phyloP scores from a whole-genome alignment of 2,797 vertebrate species.

The Moxostoma hubbsi region DNA sequence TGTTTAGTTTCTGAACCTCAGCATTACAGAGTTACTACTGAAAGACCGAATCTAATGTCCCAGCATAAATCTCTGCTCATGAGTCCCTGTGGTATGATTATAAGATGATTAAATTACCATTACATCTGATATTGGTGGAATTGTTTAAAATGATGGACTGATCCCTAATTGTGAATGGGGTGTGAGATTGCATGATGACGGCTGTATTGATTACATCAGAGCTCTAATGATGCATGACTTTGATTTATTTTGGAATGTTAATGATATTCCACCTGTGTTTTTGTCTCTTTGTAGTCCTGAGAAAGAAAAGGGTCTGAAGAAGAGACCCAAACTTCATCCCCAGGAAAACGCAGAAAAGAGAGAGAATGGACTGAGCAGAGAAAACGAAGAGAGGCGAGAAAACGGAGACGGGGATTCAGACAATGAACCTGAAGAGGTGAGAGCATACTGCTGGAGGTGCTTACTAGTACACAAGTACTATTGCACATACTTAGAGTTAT shows the following conservation, averaged over 20 bases:
- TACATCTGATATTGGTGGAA: not conserved
- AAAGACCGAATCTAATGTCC: not conserved
- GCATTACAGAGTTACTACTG: not conserved
- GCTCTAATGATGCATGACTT: too few species aligned
- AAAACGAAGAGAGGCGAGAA: slow-evolving; percentile 72
- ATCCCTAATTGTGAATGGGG: not conserved
- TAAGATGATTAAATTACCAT: slow-evolving; percentile 2
- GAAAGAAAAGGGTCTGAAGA: slow-evolving; percentile 90
- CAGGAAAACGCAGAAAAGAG: slow-evolving; percentile 79
- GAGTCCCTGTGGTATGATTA: slow-evolving; percentile 17
- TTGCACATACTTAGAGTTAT: too few species aligned
- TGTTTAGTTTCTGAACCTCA: slow-evolving; percentile 36
- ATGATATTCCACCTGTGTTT: not conserved
- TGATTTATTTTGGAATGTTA: not conserved
- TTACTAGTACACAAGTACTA: too few species aligned
- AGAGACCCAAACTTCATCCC: slow-evolving; percentile 84
- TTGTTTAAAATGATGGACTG: not conserved
- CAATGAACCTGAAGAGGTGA: slow-evolving; percentile 85
- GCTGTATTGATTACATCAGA: not conserved
- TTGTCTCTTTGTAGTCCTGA: slow-evolving; percentile 80
- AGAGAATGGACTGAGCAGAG: slow-evolving; percentile 76
- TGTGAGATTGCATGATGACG: not conserved
- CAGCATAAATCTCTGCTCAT: not conserved
- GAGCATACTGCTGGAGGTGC: not conserved
- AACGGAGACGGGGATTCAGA: slow-evolving; percentile 89